These are phyloP conservation scores for Cephus pygmeus DNA, from an alignment of 2,888 invertebrate species.

Conservation along the genomic window DNA sequence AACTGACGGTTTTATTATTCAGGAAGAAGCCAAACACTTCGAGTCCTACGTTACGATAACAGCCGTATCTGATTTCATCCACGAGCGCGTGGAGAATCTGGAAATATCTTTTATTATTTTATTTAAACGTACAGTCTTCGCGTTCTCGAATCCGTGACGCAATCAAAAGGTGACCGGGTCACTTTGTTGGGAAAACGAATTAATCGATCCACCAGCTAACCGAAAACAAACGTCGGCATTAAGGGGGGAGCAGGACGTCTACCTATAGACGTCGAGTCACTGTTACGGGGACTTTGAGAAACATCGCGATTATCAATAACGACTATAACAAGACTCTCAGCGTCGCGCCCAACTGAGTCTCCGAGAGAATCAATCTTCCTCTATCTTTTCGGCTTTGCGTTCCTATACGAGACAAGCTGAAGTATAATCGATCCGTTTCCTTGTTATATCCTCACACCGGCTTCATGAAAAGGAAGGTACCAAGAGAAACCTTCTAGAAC, in stretches of 20 bases:
- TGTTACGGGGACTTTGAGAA: background rate
- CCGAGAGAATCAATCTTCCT: background rate
- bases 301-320: background rate
- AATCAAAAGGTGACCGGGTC: no score
- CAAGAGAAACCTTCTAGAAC: background rate
- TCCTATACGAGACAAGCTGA: background rate
- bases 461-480: background rate
- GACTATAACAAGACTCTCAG: background rate
- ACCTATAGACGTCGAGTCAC: background rate
- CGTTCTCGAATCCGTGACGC: no score
- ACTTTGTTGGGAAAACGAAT: no score
- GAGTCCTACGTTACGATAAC: background rate
- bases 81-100: no score
- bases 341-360: background rate
- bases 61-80: no score
- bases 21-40: background rate
- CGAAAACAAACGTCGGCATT: no score
- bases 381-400: background rate
- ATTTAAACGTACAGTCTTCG: no score
- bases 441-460: no score
- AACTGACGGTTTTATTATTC: background rate
- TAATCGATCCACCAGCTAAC: no score
- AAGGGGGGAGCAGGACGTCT: no score
- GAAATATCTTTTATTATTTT: no score
- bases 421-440: background rate